Conservation (phyloP, 2,888 invertebrate genomes). For the Sthenelais limicola region DNA sequence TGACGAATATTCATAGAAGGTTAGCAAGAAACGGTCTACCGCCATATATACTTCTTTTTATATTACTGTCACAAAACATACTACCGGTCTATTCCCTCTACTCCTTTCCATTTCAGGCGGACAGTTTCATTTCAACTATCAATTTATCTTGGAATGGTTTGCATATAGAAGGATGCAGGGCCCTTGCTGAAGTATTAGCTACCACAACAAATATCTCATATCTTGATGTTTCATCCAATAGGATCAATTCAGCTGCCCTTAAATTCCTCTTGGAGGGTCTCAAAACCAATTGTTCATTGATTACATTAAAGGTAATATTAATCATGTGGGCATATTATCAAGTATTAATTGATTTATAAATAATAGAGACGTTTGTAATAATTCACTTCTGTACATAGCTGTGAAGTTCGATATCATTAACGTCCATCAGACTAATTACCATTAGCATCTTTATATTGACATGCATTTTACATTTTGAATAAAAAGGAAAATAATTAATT, state of each 20-base stretch:
- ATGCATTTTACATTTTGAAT: too few relatives aligned
- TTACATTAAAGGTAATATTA: slow-evolving; percentile 50
- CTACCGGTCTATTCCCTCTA: too few relatives aligned
- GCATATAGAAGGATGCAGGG: slow-evolving; percentile 56
- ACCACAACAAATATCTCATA: slow-evolving; percentile 57
- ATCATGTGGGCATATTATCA: too few relatives aligned
- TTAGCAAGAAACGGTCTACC: background rate
- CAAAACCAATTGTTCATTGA: slow-evolving; percentile 57
- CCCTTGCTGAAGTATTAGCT: slow-evolving; percentile 55
- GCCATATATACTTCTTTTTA: background rate
- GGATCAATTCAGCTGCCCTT: slow-evolving; percentile 62
- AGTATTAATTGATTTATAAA: background rate
- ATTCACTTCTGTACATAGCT: too few relatives aligned
- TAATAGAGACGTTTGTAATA: too few relatives aligned
- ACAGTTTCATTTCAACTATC: slow-evolving; percentile 56
- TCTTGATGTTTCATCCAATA: slow-evolving; percentile 62
- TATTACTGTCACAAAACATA: too few relatives aligned
- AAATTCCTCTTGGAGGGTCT: slow-evolving; percentile 61
- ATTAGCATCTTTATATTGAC: too few relatives aligned
- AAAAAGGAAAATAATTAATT: too few relatives aligned
- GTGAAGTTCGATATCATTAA: too few relatives aligned
- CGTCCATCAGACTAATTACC: too few relatives aligned
- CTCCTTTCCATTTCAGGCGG: too few relatives aligned
- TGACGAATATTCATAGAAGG: background rate
- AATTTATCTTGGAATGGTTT: slow-evolving; percentile 66